Evolutionary conservation across 2,888 invertebrate genomes (phyloP), one percentile per base, ranked within the genome.

Genomic region (Synanthedon myopaeformis): DNA sequence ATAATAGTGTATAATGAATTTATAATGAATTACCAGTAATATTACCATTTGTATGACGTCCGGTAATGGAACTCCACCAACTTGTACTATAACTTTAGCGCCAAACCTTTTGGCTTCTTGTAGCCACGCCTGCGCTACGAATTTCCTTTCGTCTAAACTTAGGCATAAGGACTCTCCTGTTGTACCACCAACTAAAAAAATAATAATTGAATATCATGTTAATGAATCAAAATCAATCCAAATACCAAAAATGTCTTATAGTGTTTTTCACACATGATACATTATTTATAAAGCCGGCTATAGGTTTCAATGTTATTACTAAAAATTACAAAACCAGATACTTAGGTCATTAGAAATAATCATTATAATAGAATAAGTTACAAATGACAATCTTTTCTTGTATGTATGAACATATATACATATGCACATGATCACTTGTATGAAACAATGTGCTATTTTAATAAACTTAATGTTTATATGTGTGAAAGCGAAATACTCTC

Each of bases 91-190:
- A 49, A 93, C 76, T 61, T 90, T 90, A 56, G 91, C 79, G 4
- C 89, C 83, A 3, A 85, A 78, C n/a, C 77, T 74, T 59, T 82
- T 85, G 0, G 90, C 91, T 55, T 82, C 89, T 17, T 74, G 70
- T 12, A 88, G 70, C 94, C 94, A 94, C 42, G 89, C 89, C 68
- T 92, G 91, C 0, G 92, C 80, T 3, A 92, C 72, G 4, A 68
- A 61, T 76, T 93, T 93, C 51, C 95, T 88, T 74, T 96, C 95
- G 0, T 73, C 71, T 0, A 92, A 76, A 49, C 88, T 91, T 73
- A 94, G 76, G 0, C 90, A 90, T 63, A 91, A 89, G 0, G 93
- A 93, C 78, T 96, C 95, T 0, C 95, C 95, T 28, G 91, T 91
- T 0, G 94, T 94, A 11, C 95, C 95, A 74, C 93, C 93, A 5